Evolutionary conservation across 1,140 invertebrate genomes (phyloP).

Genomic region (Helicorthomorpha holstii): DNA sequence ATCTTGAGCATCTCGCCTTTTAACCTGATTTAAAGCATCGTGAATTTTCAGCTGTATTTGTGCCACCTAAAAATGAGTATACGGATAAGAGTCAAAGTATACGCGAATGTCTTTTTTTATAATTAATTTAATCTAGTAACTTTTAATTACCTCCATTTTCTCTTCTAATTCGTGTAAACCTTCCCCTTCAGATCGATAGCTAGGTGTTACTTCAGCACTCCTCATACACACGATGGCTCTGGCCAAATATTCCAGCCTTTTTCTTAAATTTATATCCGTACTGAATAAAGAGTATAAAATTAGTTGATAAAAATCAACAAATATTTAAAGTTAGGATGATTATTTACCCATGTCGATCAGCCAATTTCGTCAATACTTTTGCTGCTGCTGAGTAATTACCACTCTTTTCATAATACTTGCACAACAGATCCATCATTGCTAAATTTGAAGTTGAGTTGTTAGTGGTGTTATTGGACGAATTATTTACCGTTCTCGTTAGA

Average conservation of each 20-base stretch:
- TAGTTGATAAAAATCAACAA: background rate
- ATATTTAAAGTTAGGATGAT: background rate
- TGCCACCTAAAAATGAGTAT: conserved; percentile 33
- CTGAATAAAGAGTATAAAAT: conserved; percentile 26
- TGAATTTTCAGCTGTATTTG: conserved; percentile 53
- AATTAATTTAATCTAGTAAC: conserved; percentile 1
- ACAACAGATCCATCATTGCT: conserved; percentile 66
- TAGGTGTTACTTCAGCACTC: conserved; percentile 56
- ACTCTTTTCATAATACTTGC: conserved; percentile 89
- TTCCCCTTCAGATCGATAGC: conserved; percentile 40
- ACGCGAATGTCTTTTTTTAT: background rate
- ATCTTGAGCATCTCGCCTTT: conserved; percentile 18
- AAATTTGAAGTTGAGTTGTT: too few relatives aligned
- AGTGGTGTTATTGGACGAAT: conserved; percentile 19
- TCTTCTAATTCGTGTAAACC: conserved; percentile 85
- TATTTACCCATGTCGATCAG: conserved; percentile 55
- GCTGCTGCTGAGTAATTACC: conserved; percentile 86
- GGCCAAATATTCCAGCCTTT: conserved; percentile 77
- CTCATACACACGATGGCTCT: conserved; percentile 89
- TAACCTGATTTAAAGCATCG: conserved; percentile 37
- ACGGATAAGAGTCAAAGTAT: background rate
- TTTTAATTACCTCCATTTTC: conserved; percentile 48
- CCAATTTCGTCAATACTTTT: conserved; percentile 68
- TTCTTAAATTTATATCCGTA: conserved; percentile 27
- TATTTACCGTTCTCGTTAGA: conserved; percentile 35